phyloP scores from a whole-genome alignment of 2,888 invertebrate genomes.

The Plusia festucae region DNA sequence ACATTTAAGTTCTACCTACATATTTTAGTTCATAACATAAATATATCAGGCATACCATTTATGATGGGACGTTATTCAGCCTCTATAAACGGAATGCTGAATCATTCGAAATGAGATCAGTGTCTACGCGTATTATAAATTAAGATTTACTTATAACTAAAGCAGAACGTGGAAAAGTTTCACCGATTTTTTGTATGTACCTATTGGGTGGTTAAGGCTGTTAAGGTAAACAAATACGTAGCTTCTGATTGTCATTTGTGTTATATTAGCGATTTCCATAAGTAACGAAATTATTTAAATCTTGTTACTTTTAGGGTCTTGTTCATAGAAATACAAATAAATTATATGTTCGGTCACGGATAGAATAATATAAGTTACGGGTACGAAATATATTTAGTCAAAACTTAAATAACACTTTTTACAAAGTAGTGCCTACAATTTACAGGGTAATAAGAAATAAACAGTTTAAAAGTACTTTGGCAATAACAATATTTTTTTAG shows the following conservation, averaged over 20 bases:
- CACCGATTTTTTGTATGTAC: too few relatives aligned
- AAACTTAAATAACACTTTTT: not conserved
- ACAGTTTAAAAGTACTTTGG: not conserved
- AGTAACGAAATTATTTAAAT: conserved; percentile 35
- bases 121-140: conserved; percentile 56
- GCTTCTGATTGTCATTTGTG: too few relatives aligned
- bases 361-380: too few relatives aligned
- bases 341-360: too few relatives aligned
- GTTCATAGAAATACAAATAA: too few relatives aligned
- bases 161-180: too few relatives aligned
- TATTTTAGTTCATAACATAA: conserved; percentile 56
- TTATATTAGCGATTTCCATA: conserved; percentile 44
- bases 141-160: conserved; percentile 49
- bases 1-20: not conserved
- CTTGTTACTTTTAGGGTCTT: conserved; percentile 10
- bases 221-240: too few relatives aligned
- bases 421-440: not conserved
- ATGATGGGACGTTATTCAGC: conserved; percentile 58
- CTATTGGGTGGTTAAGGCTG: too few relatives aligned
- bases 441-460: too few relatives aligned
- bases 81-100: conserved; percentile 72
- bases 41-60: conserved; percentile 60
- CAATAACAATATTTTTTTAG: not conserved
- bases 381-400: too few relatives aligned
- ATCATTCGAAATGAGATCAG: conserved; percentile 80